Base-by-base conservation (phyloP, 2,113 vertebrate genomes). In the Malurus melanocephalus region DNA sequence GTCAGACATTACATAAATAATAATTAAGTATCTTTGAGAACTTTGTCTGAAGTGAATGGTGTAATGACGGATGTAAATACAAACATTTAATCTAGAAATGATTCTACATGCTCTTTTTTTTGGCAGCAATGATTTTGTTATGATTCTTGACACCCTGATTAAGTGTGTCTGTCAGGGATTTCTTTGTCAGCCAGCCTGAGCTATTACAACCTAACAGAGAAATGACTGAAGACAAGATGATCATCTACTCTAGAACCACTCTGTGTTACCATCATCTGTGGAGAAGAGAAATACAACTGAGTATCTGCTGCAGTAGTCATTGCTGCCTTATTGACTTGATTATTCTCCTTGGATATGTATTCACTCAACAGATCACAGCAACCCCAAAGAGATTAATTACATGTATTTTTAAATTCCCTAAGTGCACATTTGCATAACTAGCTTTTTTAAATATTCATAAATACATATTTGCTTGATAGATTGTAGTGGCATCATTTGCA, bases 361-460 rank as follows among this genome's bases (percentile, higher is more conserved):
- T 96, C 90, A 73, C 84, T 92, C 92, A 90, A 88, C 86, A 93
- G 88, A 95, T 95, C 90, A 85, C 78, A 95, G 92, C 88, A 94
- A 95, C 84, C 84, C 92, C 88, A 73, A 92, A 85, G 90, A 94
- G 88, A 92, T 94, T 96, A 96, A 93, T 95, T 95, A 89, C 19
- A 4, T 92, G 87, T 94, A 92, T 96, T 95, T 96, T 96, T 88
- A 96, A 94, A 94, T 95, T 94, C 95, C 90, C 95, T 62, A 94
- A 92, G 90, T 92, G 80, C 86, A 87, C 89, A 96, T 96, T 96
- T 96, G 86, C 95, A 96, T 94, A 95, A 95, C 92, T 94, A 95
- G 90, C 90, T 90, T 94, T 85, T 94, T 92, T 21, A 95, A 96
- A 96, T 95, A 95, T 95, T 95, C 94, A 95, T 96, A 95, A 94